Evolutionary conservation across 2,113 vertebrate genomes (phyloP), one percentile per base, ranked within the genome.

Genomic region (Collichthys lucidus): DNA sequence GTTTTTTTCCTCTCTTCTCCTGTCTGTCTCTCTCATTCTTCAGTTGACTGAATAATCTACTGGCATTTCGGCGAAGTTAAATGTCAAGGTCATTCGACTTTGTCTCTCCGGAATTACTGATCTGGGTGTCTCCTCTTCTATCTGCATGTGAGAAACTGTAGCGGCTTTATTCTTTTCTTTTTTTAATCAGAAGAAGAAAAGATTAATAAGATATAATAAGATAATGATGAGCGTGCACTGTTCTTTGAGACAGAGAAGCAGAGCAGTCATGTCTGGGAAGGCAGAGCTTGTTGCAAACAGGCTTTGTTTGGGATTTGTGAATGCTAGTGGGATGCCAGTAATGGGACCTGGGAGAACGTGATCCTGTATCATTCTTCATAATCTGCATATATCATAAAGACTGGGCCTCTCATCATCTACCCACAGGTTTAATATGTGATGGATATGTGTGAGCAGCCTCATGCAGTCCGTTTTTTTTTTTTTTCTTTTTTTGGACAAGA

Each of bases 61-160:
- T 92, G 91, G 89, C 89, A 92, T 94, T 94, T 92, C 68, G 52
- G 67, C 75, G 14, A 85, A 87, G 83, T 76, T 75, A 95, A 94
- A 95, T 94, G 92, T 91, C 94, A 95, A 94, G 93, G 94, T 94
- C 91, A 88, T 89, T 62, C 11, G n/a, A 88, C 81, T 89, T 93
- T 89, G 85, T 85, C 80, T 89, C 76, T 44, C 61, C 65, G 14
- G 59, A 91, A 89, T 93, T 77, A 89, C 79, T 65, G 73, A 93
- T 93, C 77, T 62, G 65, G 57, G 56, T 84, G 61, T 83, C 73
- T 53, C 82, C 29, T 88, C 72, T 71, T 87, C 64, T 52, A 22
- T 15, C 35, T 11, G 29, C 35, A 16, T 70, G 52, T 65, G 56
- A 82, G 63, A 77, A 56, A 47, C 42, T 16, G 24, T 52, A 14